Base-by-base conservation (phyloP, 2,888 invertebrate genomes). In the Erebia epiphron region DNA sequence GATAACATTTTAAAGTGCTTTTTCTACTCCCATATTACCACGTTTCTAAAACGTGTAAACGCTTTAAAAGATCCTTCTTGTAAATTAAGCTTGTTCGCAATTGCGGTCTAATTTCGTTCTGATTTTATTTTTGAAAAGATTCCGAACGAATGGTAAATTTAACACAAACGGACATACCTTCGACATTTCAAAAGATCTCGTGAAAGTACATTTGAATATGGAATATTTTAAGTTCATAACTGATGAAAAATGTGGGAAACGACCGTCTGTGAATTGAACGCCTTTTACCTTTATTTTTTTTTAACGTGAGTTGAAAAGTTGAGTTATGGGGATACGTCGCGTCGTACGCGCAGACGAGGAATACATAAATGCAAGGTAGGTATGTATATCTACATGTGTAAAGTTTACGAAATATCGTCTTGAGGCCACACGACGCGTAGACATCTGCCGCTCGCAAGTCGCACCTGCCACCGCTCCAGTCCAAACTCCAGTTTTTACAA, bases 371-470 rank as follows among this genome's bases (percentile, higher is more conserved):
- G 61, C 16, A 18, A 46, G 13, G 16, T 60, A 60, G 60, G 56
- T 57, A 57, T 41, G 46, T 62, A 56, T 56, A 56, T 56, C 43
- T 66, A 75, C 69, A 68, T 67, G 67, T 72, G 70, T 72, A 69
- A 65, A 72, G 69, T 76, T 78, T 75, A 79, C 78, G 80, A 82
- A 82, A 83, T 79, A 79, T 73, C 76, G 79, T 79, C 81, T 80
- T 78, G 78, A 78, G 79, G 74, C 77, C 77, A 63, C 72, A 50
- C 72, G 68, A 67, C 46, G 68, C 67, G 69, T 73, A 73, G 70
- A 81, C 89, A 88, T 88, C 89, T 88, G 87, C 83, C 80, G 80
- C 73, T 74, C 79, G 82, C 87, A 87, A 80, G 73, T 74, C 79
- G 82, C 87, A 87, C 87, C 87, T 88, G 86, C 84, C 43, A 78